Evolutionary conservation across 2,797 vertebrate species (phyloP).

Genomic region (Ctenochaetus hawaiiensis): DNA sequence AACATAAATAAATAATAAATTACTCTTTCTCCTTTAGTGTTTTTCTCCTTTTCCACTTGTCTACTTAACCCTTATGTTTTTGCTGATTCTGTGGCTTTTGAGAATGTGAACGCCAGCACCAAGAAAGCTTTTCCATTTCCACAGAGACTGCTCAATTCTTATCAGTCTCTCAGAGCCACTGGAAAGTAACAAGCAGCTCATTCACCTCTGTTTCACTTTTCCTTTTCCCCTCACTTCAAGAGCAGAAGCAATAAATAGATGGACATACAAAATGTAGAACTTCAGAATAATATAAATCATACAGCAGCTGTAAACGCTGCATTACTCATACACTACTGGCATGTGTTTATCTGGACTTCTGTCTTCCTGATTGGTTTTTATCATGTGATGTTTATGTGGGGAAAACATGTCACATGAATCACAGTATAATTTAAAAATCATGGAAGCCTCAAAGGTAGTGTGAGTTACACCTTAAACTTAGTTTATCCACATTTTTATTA

Average conservation of each 20-base stretch:
- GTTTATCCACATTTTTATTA: constrained; percentile 36
- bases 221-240: constrained; percentile 44
- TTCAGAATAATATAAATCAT: constrained; percentile 70
- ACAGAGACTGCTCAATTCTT: constrained; percentile 88
- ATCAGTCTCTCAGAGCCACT: constrained; percentile 85
- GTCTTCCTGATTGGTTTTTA: constrained; percentile 67
- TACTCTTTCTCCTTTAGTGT: not conserved
- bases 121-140: constrained; percentile 81
- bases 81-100: constrained; percentile 92
- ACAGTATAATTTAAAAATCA: constrained; percentile 30
- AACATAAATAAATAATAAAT: not conserved
- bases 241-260: constrained; percentile 73
- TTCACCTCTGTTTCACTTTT: constrained; percentile 84
- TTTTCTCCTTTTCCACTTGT: constrained; percentile 17
- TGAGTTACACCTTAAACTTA: not conserved
- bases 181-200: constrained; percentile 73
- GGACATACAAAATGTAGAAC: constrained; percentile 55
- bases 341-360: constrained; percentile 62
- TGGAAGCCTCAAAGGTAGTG: constrained; percentile 7
- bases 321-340: constrained; percentile 11
- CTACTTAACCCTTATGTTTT: constrained; percentile 74
- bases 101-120: constrained; percentile 81
- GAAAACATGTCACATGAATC: constrained; percentile 48
- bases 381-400: constrained; percentile 54
- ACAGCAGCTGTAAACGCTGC: constrained; percentile 42